phyloP scores from a whole-genome alignment of 2,113 vertebrate species.

The Dasyurus viverrinus region DNA sequence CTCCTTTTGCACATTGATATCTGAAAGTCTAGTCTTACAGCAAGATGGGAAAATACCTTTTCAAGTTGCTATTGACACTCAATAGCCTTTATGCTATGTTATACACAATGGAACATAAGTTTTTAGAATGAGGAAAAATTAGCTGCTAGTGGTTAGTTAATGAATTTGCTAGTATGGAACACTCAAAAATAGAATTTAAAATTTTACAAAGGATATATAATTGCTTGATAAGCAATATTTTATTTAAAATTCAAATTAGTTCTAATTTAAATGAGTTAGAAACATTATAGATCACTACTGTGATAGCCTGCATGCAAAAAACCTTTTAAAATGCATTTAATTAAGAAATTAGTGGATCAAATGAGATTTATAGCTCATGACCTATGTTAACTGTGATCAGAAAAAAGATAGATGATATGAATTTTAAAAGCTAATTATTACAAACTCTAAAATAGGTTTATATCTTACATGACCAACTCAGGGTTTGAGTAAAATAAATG shows the following conservation, averaged over 20 bases:
- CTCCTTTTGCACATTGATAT: constrained; percentile 19
- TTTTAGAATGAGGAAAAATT: constrained; percentile 57
- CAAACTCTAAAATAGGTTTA: constrained; percentile 22
- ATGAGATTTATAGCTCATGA: constrained; percentile 57
- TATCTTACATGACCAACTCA: constrained; percentile 3
- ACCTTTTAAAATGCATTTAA: constrained; percentile 62
- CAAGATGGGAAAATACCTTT: constrained; percentile 41
- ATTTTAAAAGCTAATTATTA: constrained; percentile 23
- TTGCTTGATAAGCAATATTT: constrained; percentile 59
- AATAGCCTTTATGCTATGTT: constrained; percentile 48
- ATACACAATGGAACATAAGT: constrained; percentile 64
- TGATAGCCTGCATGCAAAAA: constrained; percentile 39
- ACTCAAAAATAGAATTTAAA: constrained; percentile 45
- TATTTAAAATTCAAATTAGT: constrained; percentile 34
- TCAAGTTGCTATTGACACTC: constrained; percentile 67
- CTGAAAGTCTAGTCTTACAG: neutral
- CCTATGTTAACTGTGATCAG: constrained; percentile 46
- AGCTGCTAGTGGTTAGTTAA: constrained; percentile 2
- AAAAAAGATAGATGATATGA: neutral
- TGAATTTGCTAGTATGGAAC: constrained; percentile 64
- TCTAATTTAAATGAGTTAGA: neutral
- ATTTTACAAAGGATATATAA: constrained; percentile 28
- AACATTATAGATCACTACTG: constrained; percentile 32
- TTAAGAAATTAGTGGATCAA: constrained; percentile 60
- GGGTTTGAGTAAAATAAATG: constrained; percentile 16